A percentile compares a stretch with the other conserved stretches of the same genome.
Conservation (phyloP, 2,113 vertebrate species). For the Raja brachyura region DNA sequence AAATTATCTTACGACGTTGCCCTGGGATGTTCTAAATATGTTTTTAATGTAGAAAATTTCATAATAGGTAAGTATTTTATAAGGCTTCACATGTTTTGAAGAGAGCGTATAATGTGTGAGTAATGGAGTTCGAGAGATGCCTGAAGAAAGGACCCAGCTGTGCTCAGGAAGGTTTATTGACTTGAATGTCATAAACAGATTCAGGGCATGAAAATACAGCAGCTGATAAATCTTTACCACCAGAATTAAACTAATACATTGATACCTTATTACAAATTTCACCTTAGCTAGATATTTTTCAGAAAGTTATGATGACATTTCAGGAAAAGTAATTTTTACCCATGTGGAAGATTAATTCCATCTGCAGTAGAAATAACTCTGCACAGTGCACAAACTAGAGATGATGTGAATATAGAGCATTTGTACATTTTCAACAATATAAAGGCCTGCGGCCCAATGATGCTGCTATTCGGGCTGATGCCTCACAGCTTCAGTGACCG, state of each 20-base stretch:
- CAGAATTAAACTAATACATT: neutral
- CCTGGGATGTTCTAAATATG: neutral
- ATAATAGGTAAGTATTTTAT: neutral
- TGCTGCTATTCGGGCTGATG: no score
- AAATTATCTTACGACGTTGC: neutral
- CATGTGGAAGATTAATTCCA: neutral
- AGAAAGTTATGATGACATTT: neutral
- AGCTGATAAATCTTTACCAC: neutral
- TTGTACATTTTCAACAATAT: neutral
- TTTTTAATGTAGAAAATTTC: neutral
- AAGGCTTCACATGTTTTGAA: neutral
- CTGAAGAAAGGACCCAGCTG: neutral
- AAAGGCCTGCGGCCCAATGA: no score
- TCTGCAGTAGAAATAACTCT: neutral
- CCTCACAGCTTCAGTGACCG: no score
- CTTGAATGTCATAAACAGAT: neutral
- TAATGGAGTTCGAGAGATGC: neutral
- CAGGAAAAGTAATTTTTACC: neutral
- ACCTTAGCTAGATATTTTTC: neutral
- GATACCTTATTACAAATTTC: neutral
- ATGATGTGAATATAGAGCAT: neutral
- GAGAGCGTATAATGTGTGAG: neutral
- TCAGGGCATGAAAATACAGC: neutral
- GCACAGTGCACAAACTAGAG: neutral
- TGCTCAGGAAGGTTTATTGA: neutral